Evolutionary conservation across 2,797 vertebrate species (phyloP), one percentile per base, ranked within the genome.

Genomic region (Coregonus sp.): DNA sequence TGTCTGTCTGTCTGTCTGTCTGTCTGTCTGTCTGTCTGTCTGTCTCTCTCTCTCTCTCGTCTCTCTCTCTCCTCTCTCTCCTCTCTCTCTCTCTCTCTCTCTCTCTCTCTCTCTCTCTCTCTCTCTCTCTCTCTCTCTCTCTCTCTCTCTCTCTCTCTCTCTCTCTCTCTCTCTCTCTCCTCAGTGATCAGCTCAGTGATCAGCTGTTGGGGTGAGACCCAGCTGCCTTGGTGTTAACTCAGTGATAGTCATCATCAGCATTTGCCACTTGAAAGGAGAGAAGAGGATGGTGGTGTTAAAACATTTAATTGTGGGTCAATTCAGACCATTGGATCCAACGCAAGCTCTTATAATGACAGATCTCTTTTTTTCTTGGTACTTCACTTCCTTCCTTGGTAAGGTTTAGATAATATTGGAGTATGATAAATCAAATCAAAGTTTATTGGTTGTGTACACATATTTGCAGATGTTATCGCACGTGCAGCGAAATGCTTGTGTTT

Each of bases 161-260:
- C 82, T 81, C 86, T 82, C 85, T 82, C 72, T 47, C 33, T 52
- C 50, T 20, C 50, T 71, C 54, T 76, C 78, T 51, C 82, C 71
- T 54, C 69, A 68, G 86, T 89, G 90, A 88, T 93, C 93, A 94
- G 93, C 92, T 94, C 35, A 37, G 37, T 37, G 37, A 40, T 40
- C 40, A 40, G 40, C 7, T 94, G 92, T 92, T 91, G 89, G 86
- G 86, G 84, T 89, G 79, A 85, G 85, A 84, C 91, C 88, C 91
- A 94, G 91, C 92, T 93, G 92, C 90, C 84, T 87, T 5, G 4
- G 85, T 92, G 92, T 93, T 93, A 90, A 93, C 92, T 93, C 89
- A 67, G 74, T 91, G 93, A 95, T 93, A 92, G 87, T 85, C 87
- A 94, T 94, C 93, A 89, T 94, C 93, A 89, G 90, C 90, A 89